Conservation (phyloP, 30 jellyfish, hydroid and myxozoan species). For the Pseudorhiza aurosa region DNA sequence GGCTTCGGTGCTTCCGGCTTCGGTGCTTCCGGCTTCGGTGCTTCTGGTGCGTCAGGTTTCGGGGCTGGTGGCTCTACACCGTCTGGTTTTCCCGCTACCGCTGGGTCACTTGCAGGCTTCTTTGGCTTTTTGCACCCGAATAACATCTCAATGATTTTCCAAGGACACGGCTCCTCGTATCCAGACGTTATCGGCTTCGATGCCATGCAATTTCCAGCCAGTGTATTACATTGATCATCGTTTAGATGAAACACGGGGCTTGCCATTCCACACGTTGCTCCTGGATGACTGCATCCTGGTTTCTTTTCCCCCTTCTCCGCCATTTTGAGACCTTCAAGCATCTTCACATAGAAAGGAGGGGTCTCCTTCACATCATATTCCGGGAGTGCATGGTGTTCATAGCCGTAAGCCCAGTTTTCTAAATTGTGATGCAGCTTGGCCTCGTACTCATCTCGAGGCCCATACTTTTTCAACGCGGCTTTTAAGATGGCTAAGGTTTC, state of each 20-base stretch:
- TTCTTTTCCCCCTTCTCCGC: slow-evolving; percentile 34
- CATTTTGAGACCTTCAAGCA: slow-evolving; percentile 57
- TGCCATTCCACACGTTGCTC: slow-evolving; percentile 36
- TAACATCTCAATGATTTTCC: slow-evolving; percentile 70
- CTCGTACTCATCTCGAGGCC: slow-evolving; percentile 73
- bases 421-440: slow-evolving; percentile 56
- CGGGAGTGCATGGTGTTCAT: slow-evolving; percentile 95
- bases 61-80: slow-evolving; percentile 41
- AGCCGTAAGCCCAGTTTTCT: slow-evolving; percentile 75
- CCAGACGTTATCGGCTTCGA: slow-evolving; percentile 49
- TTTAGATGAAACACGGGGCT: slow-evolving; percentile 65
- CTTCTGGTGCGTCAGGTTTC: slow-evolving; percentile 54
- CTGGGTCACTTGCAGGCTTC: slow-evolving; percentile 6
- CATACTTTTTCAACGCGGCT: slow-evolving; percentile 64
- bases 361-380: slow-evolving; percentile 93
- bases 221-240: slow-evolving; percentile 50
- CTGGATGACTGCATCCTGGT: slow-evolving; percentile 74
- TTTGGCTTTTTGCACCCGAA: slow-evolving; percentile 78
- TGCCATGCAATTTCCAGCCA: slow-evolving; percentile 66
- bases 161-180: slow-evolving; percentile 88
- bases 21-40: slow-evolving; percentile 32
- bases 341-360: slow-evolving; percentile 79
- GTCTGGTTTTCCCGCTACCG: slow-evolving; percentile 37
- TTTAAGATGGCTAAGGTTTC: slow-evolving; percentile 73
- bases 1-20: background rate